Base-by-base conservation (phyloP, 2,113 vertebrate species). In the Sorex fumeus region DNA sequence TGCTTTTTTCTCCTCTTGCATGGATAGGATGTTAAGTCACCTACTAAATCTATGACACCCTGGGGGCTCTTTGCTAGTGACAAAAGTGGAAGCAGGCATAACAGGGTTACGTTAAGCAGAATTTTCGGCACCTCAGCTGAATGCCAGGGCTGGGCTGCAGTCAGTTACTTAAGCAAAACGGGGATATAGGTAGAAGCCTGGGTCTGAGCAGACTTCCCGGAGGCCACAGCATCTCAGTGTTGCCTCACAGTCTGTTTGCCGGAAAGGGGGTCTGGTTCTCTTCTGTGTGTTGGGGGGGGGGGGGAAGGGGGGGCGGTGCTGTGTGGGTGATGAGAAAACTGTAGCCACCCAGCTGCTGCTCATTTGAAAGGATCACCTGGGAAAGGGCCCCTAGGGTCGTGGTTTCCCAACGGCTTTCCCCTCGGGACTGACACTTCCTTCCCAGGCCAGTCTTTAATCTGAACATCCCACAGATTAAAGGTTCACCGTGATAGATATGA, bases 11-110 rank as follows among this genome's bases (percentile, higher is more conserved):
- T 83, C 53, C 67, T 70, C 36, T 53, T 86, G 28, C 60, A 0
- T 88, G 76, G 76, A 81, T 92, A 64, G 27, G n/a, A 28, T 79
- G 23, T 93, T 79, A 88, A 28, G 60, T 95, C 85, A 93, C 50
- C 71, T 45, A 7, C 45, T 45, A 32, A 79, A 70, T 83, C 64
- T 57, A 9, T 50, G 75, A 87, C 36, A 47, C 70, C 21, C 36
- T 47, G 16, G 23, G 19, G 79, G 9, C 69, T 67, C 40, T 78
- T 78, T n/a, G 40, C 70, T n/a, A 43, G 47, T 53, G 92, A 87
- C 7, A 2, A 67, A 93, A 67, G 25, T 53, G 32, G 76, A 72
- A 91, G 50, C 80, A 80, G 3, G 69, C 64, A 40, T 13, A 40
- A 45, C n/a, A 60, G 84, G 19, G 16, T 72, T 79, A 34, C 34